These are phyloP conservation scores for Steinernema hermaphroditum DNA, from an alignment of 2,888 invertebrate genomes.

Conservation along the genomic window DNA sequence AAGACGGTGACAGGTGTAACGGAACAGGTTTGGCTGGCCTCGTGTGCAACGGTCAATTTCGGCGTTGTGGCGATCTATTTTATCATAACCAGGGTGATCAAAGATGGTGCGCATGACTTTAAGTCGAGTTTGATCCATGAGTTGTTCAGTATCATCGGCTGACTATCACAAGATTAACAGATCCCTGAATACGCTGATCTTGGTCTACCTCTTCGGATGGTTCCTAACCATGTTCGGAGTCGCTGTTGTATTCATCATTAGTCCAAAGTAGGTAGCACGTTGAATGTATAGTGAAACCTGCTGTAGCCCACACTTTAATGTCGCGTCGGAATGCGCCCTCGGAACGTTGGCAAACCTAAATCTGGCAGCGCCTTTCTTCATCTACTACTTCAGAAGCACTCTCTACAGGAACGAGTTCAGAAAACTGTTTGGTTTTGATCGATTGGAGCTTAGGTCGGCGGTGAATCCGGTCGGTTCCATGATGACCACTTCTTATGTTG, in stretches of 20 bases:
- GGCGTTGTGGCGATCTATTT: not conserved
- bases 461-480: no score
- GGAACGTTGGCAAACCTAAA: not conserved
- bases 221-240: not conserved
- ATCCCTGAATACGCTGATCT: not conserved
- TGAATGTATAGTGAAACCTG: not conserved
- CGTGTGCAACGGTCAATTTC: not conserved
- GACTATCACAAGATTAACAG: not conserved
- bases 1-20: not conserved
- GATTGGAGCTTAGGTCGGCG: no score
- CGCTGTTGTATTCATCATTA: not conserved
- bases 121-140: no score
- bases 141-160: not conserved
- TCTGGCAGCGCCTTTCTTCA: not conserved
- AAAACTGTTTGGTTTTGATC: not conserved
- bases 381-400: conserved; percentile 1
- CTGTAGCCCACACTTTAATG: not conserved
- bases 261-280: not conserved
- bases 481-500: no score
- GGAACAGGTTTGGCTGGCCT: not conserved
- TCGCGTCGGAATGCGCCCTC: not conserved
- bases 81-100: not conserved
- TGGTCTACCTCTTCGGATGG: not conserved
- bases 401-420: not conserved
- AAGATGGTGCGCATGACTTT: not conserved